A percentile compares a stretch with the other conserved stretches of the same genome.
Conservation (phyloP, 2,888 invertebrate genomes). For the Cerceris rybyensis region DNA sequence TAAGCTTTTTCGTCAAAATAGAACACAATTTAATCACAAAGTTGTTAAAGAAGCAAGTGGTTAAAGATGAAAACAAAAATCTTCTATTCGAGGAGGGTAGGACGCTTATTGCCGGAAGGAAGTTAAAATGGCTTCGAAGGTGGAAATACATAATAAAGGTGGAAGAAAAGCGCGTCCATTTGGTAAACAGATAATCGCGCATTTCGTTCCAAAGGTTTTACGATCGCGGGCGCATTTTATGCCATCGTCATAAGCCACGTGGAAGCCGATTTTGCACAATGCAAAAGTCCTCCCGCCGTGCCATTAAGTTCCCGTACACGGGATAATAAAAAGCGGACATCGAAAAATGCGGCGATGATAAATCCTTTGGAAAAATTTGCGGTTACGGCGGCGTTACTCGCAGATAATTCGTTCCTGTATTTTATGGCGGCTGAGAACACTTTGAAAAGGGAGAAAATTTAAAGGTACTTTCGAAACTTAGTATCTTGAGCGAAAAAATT, state of each 20-base stretch:
- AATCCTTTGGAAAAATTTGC: conserved; percentile 38
- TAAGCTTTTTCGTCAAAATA: no score
- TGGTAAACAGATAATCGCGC: conserved; percentile 33
- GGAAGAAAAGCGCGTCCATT: neutral
- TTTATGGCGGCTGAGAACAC: no score
- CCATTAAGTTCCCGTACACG: conserved; percentile 29
- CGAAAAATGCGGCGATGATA: conserved; percentile 23
- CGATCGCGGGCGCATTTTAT: conserved; percentile 23
- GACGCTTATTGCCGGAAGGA: no score
- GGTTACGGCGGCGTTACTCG: conserved; percentile 19
- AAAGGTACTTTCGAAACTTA: no score
- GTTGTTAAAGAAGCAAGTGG: no score
- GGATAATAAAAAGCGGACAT: conserved; percentile 26
- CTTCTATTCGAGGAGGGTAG: no score
- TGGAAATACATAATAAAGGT: neutral
- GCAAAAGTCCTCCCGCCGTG: conserved; percentile 13
- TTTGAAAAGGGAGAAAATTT: no score
- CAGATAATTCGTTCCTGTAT: conserved; percentile 25
- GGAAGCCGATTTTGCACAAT: conserved; percentile 15
- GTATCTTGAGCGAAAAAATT: no score
- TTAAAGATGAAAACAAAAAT: no score
- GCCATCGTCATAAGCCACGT: conserved; percentile 13
- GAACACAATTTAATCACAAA: no score
- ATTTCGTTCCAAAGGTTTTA: conserved; percentile 23
- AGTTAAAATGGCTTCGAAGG: no score